Evolutionary conservation across 2,797 vertebrate species (phyloP).

Genomic region (Ctenosaura bakeri): DNA sequence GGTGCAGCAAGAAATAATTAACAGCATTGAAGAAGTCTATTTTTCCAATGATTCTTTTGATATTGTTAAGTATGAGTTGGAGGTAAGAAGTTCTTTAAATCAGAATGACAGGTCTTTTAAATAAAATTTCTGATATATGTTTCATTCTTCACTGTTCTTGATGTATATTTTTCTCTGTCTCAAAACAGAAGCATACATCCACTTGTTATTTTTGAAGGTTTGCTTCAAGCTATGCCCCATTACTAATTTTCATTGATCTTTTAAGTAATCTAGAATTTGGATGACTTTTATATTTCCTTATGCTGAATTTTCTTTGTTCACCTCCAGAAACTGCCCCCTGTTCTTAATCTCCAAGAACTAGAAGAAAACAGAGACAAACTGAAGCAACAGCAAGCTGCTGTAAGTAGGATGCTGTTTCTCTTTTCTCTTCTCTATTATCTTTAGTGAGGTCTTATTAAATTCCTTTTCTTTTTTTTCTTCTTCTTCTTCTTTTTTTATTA

Average conservation of each 20-base stretch:
- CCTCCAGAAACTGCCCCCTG: slow-evolving; percentile 91
- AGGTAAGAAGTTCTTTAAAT: slow-evolving; percentile 83
- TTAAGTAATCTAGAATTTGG: background rate
- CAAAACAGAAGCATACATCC: background rate
- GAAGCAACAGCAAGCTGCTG: slow-evolving; percentile 94
- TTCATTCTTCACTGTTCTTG: background rate
- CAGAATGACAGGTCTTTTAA: background rate
- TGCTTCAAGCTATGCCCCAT: background rate
- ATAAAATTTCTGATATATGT: background rate
- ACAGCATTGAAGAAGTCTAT: slow-evolving; percentile 96
- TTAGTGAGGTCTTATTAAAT: background rate
- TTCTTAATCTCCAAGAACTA: slow-evolving; percentile 93
- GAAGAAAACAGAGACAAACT: slow-evolving; percentile 95
- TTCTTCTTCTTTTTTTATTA: no score
- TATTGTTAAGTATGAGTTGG: slow-evolving; percentile 95
- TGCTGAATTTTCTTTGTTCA: slow-evolving; percentile 56
- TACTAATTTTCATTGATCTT: background rate
- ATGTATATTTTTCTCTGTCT: background rate
- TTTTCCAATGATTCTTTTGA: slow-evolving; percentile 96
- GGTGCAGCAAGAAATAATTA: slow-evolving; percentile 96
- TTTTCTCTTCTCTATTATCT: background rate
- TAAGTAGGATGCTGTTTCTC: slow-evolving; percentile 79
- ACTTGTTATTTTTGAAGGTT: background rate
- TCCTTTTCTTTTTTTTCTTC: no score
- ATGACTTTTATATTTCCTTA: background rate